phyloP scores from a whole-genome alignment of 1,140 invertebrate genomes.

The Tetragonula clypearis region DNA sequence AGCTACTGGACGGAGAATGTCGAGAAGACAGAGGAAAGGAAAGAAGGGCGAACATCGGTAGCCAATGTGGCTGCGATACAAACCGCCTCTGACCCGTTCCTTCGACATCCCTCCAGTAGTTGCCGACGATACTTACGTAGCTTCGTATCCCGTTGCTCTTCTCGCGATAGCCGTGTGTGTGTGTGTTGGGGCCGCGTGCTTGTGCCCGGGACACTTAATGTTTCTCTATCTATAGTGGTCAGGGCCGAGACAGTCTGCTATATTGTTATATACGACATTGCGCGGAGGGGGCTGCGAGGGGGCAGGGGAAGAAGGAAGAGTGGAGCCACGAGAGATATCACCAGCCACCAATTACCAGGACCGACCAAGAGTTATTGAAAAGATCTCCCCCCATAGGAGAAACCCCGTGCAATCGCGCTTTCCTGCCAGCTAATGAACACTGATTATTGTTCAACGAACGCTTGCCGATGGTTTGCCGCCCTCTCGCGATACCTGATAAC shows the following conservation, averaged over 20 bases:
- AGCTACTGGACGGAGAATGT: constrained; percentile 61
- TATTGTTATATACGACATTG: constrained; percentile 82
- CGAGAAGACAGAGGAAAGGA: constrained; percentile 71
- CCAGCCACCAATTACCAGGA: constrained; percentile 77
- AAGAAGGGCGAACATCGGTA: constrained; percentile 69
- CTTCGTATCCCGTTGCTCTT: constrained; percentile 45
- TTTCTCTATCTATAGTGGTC: constrained; percentile 80
- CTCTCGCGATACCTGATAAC: constrained; percentile 39
- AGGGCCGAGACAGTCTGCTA: constrained; percentile 73
- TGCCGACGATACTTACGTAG: constrained; percentile 49
- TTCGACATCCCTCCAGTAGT: constrained; percentile 26
- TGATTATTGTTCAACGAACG: constrained; percentile 77
- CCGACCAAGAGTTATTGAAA: constrained; percentile 81
- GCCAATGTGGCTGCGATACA: constrained; percentile 65
- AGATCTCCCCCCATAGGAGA: constrained; percentile 75
- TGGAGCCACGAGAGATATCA: constrained; percentile 76
- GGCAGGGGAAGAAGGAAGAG: constrained; percentile 67
- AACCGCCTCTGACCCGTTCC: constrained; percentile 46
- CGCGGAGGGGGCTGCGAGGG: constrained; percentile 58
- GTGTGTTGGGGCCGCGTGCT: constrained; percentile 37
- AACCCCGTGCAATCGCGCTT: constrained; percentile 70
- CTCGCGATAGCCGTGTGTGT: constrained; percentile 6
- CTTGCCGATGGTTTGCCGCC: constrained; percentile 75
- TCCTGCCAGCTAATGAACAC: constrained; percentile 79
- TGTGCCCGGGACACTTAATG: constrained; percentile 78